Percentiles rank a stretch among this genome's conserved stretches.
phyloP scores from a whole-genome alignment of 2,797 vertebrate species.

The Muscicapa comitata region DNA sequence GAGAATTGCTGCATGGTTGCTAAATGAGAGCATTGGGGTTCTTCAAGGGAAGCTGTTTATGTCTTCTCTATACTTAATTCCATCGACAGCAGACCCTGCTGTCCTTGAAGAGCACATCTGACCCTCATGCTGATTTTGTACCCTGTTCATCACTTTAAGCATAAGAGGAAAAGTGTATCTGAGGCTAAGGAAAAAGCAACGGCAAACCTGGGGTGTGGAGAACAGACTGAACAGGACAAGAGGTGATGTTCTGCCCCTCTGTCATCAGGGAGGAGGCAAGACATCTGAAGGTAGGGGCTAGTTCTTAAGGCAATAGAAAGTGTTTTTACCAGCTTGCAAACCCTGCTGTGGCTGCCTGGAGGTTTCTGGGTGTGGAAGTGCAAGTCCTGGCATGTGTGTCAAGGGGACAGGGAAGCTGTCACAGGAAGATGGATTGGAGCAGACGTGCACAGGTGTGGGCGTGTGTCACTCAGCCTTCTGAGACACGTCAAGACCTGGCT shows the following conservation, averaged over 20 bases:
- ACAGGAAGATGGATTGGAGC: not conserved
- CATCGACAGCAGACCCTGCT: not conserved
- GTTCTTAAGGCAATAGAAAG: not conserved
- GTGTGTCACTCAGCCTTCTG: not conserved
- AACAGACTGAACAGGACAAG: not conserved
- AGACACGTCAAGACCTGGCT: not conserved
- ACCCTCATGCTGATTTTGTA: not conserved
- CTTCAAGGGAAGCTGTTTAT: not conserved
- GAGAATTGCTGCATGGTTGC: not conserved
- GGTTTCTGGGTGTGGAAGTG: constrained; percentile 12
- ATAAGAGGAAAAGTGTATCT: not conserved
- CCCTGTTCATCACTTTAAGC: not conserved
- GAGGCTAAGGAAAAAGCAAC: not conserved
- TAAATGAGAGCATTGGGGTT: not conserved
- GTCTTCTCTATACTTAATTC: not conserved
- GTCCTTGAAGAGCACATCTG: not conserved
- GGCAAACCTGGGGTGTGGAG: not conserved
- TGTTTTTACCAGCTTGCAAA: accelerated
- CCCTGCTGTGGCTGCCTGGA: not conserved
- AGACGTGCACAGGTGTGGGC: not conserved
- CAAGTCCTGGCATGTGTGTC: not conserved
- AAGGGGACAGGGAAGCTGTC: not conserved
- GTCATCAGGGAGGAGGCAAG: not conserved
- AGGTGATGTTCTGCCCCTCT: not conserved
- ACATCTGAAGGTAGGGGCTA: not conserved